Base-by-base conservation (phyloP, 2,888 invertebrate species). In the Macrosoma leucophasiata region DNA sequence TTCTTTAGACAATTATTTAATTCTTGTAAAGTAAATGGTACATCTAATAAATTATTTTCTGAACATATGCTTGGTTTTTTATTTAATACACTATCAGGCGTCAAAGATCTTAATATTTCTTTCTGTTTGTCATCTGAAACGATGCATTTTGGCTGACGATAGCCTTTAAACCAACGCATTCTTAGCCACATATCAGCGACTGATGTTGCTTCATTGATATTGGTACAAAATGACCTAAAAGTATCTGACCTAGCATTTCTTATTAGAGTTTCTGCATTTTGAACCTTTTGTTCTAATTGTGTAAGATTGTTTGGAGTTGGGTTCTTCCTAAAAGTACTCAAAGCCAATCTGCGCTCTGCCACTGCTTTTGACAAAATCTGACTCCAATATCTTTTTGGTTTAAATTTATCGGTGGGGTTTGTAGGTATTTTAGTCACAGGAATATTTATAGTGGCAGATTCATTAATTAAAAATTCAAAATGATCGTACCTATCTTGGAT, bases 321-420 rank as follows among this genome's bases (percentile, higher is more conserved):
- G 10, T 55, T 54, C 2, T 31, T 11, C 26, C 52, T 33, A 9
- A 52, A 48, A 8, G 7, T 11, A 1, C 40, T 7, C 1, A 55
- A 19, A 1, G 49, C 46, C 11, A 36, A 13, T 4, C 49, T 13
- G 1, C 50, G 39, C 24, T 39, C 25, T 1, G 46, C 47, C 0
- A 51, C 41, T 4, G 26, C 8, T 23, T 36, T 41, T 4, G 50
- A 53, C 13, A 51, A 13, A 1, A 21, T 12, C 15, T 26, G 3
- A 24, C 26, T 44, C 50, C 51, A 55, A 19, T 48, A 55, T 3
- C 36, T 24, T 36, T 48, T 52, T 0, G 48, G 47, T 1, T 1
- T 21, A 28, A 55, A 52, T 1, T 39, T 42, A 8, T 1, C 15
- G 1, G 4, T 2, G 0, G 53, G 46, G 21, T 50, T 41, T 2